phyloP scores from a whole-genome alignment of 2,888 invertebrate genomes.

The Drosophila leonis region DNA sequence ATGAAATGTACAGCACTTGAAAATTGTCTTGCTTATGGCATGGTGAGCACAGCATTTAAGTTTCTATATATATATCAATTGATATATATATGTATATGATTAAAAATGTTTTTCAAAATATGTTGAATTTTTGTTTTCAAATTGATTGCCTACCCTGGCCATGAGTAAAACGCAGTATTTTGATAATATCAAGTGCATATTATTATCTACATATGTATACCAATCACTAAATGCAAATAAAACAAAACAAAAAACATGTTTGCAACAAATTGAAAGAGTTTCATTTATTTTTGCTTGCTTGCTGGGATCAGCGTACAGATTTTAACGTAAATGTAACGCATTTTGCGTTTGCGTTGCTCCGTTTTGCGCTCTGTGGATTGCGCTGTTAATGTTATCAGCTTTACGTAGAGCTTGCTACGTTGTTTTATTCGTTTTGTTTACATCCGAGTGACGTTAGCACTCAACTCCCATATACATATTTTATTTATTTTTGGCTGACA shows the following conservation, averaged over 20 bases:
- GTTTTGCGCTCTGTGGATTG: slow-evolving; percentile 20
- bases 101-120: slow-evolving; percentile 12
- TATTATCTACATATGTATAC: slow-evolving; percentile 48
- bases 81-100: slow-evolving; percentile 8
- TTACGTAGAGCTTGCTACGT: slow-evolving; percentile 25
- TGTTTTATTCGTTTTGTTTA: slow-evolving; percentile 44
- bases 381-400: slow-evolving; percentile 21
- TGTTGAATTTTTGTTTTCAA: slow-evolving; percentile 7
- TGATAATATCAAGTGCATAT: slow-evolving; percentile 46
- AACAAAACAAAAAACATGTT: slow-evolving; percentile 10
- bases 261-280: slow-evolving; percentile 16
- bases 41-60: slow-evolving; percentile 40
- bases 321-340: not conserved
- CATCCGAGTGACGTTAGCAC: slow-evolving; percentile 41
- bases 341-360: slow-evolving; percentile 35
- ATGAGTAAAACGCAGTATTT: slow-evolving; percentile 47
- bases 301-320: slow-evolving; percentile 10
- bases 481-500: slow-evolving; percentile 43
- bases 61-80: slow-evolving; percentile 13
- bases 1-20: slow-evolving; percentile 50
- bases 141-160: slow-evolving; percentile 26
- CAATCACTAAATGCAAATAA: slow-evolving; percentile 50
- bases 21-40: slow-evolving; percentile 38
- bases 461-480: slow-evolving; percentile 35
- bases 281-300: not conserved